Base-by-base conservation (phyloP, 2,888 invertebrate species). In the Amphimallon solstitiale region DNA sequence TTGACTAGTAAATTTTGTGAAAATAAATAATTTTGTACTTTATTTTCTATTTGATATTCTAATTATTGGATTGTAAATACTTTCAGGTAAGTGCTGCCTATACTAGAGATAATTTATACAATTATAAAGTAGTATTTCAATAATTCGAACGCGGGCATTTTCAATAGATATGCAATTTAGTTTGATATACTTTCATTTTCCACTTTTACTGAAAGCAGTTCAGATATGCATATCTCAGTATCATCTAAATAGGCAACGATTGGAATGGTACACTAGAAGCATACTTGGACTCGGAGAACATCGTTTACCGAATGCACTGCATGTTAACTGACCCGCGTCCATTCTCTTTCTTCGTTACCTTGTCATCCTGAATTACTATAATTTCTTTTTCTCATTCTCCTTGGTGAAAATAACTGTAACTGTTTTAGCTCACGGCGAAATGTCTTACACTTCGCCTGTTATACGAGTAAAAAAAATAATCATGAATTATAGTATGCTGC, bases 321-420 rank as follows among this genome's bases (percentile, higher is more conserved):
- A 67, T 67, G 54, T 21, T 59, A 67, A 67, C 49, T 67, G 59
- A 67, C 67, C 66, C 63, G 38, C 38, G 66, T 59, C 63, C 52
- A 56, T 56, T 64, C 64, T 64, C 54, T 45, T 64, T 54, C 64
- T 29, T 64, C 37, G 37, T 54, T 45, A 34, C 56, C 46, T 63
- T 43, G 59, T 37, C 45, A 67, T 56, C 40, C 46, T 43, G 63
- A 63, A 67, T 67, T 49, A 67, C 63, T 59, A 63, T 59, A 67
- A 67, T 67, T 67, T 67, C 63, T 67, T 56, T 46, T 59, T 43
- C 64, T 45, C 37, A 40, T 66, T 68, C 66, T 66, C 37, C 61
- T 45, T 38, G 61, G 63, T 51, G 69, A 62, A 69, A 68, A 66
- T 68, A 68, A 68, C 66, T 54, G 59, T 68, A 68, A 68, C 68